Evolutionary conservation across 2,797 vertebrate species (phyloP), one percentile per base, ranked within the genome.

Genomic region (Gastrophryne carolinensis): DNA sequence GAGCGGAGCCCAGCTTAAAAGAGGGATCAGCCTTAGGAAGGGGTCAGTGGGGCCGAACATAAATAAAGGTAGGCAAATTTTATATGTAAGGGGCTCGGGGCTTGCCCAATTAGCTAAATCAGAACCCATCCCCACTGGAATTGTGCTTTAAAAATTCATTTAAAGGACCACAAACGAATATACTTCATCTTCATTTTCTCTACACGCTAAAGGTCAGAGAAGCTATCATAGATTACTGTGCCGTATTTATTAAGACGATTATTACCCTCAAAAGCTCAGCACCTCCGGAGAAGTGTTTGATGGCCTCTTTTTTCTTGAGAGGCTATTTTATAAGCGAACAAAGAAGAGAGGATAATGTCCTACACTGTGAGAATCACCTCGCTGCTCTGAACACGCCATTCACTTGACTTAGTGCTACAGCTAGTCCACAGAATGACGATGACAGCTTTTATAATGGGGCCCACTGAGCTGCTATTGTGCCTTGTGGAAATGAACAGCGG

Each of bases 401-500:
- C n/a, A 68, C 39, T 61, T 66, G 23, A 49, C 63, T 50, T 58
- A 54, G 41, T 60, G 29, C 30, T 21, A 13, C 29, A 67, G 7
- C 29, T 35, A 37, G 64, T 52, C 30, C 21, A 27, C 2, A 53
- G 19, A 32, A 37, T 60, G 35, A 23, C 26, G 21, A 75, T 49
- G 19, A n/a, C n/a, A 53, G 47, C 39, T 34, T 1, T 47, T 19
- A 30, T 58, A 56, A n/a, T 21, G 1, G 54, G 13, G 54, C 24
- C 53, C 32, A 12, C 41, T 49, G 41, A 17, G 30, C 21, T 21
- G n/a, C 49, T 64, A 44, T 52, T 32, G 7, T 62, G 30, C 39
- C 52, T 52, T 54, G 60, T 63, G 29, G 50, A 17, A 73, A 68
- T 12, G 32, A 68, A 61, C 29, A 23, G 29, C 11, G 52, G n/a